Evolutionary conservation across 2,113 vertebrate genomes (phyloP), one percentile per base, ranked within the genome.

Genomic region (Ptilorrhoa leucosticta): DNA sequence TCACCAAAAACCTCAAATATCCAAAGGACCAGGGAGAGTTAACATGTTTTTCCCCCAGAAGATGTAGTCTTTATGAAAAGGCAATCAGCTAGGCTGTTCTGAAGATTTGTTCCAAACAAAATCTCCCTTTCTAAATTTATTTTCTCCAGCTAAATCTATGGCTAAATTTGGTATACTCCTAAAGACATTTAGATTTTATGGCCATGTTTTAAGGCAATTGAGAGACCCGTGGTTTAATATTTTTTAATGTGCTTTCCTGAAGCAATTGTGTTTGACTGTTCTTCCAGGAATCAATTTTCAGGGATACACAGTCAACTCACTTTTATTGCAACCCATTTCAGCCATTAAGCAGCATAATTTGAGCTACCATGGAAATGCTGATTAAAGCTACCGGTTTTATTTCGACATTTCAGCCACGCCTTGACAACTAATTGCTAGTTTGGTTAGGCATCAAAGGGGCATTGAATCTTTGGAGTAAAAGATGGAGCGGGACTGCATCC

Each of bases 341-440:
- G 57, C 54, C 48, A 39, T 76, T 93, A 94, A 71, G 76, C 66
- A 91, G 24, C 58, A n/a, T 86, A 61, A 93, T 96, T 96, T 95
- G 77, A 86, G 53, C 80, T 93, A 77, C 61, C 81, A 37, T 75
- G 81, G 88, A 90, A 95, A 95, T 89, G 71, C 54, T 93, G 90
- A 96, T 93, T 78, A 72, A 92, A 92, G 73, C 37, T 63, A 33
- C 37, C 63, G 40, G 47, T 71, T 88, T 96, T 72, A 76, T 93
- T 94, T 93, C 89, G 31, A 73, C 65, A 33, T 85, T 85, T 82
- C 42, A 90, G n/a, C 37, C 28, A 42, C 1, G 9, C 21, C 84
- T 93, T 48, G 73, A 94, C 78, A 92, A 95, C 87, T 94, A 96
- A 96, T 94, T 95, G 89, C 86, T 87, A 82, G 42, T 95, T 96